Percentiles rank a stretch among this genome's conserved stretches.
These are phyloP conservation scores for Aspidiotus rigidus DNA, from an alignment of 2,888 invertebrate genomes.

Conservation along the genomic window DNA sequence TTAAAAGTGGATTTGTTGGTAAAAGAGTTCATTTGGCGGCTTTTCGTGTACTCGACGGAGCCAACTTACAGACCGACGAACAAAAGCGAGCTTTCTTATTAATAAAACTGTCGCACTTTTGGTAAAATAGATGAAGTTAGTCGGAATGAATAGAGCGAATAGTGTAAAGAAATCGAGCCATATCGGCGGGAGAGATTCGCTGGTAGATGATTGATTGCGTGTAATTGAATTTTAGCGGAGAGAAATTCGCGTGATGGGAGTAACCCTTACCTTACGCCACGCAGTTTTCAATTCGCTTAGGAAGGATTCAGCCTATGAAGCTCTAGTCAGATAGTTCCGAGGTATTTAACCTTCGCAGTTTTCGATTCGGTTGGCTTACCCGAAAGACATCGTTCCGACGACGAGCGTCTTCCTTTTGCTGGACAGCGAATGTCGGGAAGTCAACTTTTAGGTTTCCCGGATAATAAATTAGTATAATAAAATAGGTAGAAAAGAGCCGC, in stretches of 20 bases:
- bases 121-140: conserved; percentile 28
- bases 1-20: conserved; percentile 32
- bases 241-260: conserved; percentile 22
- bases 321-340: background rate
- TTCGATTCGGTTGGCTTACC: background rate
- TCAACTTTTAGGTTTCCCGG: conserved; percentile 4
- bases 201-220: conserved; percentile 31
- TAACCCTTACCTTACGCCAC: conserved; percentile 28
- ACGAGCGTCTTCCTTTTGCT: conserved; percentile 12
- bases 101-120: conserved; percentile 31
- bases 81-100: conserved; percentile 32
- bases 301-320: background rate
- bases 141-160: conserved; percentile 17
- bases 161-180: conserved; percentile 23
- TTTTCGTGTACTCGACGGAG: background rate
- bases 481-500: conserved; percentile 9
- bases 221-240: conserved; percentile 28
- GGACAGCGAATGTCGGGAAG: conserved; percentile 5
- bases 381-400: conserved; percentile 6
- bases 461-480: conserved; percentile 11
- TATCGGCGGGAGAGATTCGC: conserved; percentile 21
- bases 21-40: conserved; percentile 21
- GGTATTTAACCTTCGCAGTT: background rate
- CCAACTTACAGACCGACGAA: conserved; percentile 20
- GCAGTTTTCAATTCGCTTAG: conserved; percentile 22